These are phyloP conservation scores for Opisthograptis luteolata DNA, from an alignment of 2,888 invertebrate genomes.

Conservation along the genomic window DNA sequence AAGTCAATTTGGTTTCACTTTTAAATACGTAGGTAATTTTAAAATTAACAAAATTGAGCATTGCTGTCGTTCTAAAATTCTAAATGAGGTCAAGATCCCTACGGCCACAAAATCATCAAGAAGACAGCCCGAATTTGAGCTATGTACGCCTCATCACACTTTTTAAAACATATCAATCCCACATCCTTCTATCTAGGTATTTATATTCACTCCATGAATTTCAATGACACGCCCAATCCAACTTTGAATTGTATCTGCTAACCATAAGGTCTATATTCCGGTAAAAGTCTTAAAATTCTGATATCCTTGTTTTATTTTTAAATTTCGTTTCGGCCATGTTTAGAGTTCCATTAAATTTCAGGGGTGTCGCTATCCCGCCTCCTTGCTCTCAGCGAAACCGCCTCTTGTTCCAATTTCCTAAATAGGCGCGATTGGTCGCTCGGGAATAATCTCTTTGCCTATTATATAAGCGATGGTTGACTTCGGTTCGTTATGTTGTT, in stretches of 20 bases:
- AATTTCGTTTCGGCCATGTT: constrained; percentile 49
- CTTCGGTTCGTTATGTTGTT: constrained; percentile 32
- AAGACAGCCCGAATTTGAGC: background rate
- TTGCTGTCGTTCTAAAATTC: background rate
- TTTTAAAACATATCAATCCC: background rate
- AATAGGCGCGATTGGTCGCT: constrained; percentile 73
- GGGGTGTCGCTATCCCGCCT: constrained; percentile 60
- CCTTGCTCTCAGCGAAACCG: constrained; percentile 53
- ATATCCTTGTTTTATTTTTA: constrained; percentile 37
- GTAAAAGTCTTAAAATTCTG: background rate
- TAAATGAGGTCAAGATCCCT: background rate
- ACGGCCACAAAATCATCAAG: background rate
- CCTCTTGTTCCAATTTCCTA: constrained; percentile 65
- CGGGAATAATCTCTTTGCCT: constrained; percentile 61
- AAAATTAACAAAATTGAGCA: background rate
- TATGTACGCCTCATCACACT: background rate
- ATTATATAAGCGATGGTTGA: constrained; percentile 56
- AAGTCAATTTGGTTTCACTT: no score
- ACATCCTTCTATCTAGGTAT: background rate
- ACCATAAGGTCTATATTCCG: constrained; percentile 1
- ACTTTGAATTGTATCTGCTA: constrained; percentile 1
- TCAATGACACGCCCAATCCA: background rate
- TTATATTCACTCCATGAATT: background rate
- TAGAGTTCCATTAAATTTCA: constrained; percentile 49
- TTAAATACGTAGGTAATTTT: no score